Conservation (phyloP, 2,113 vertebrate species). For the Petrocephalus zakoni region DNA sequence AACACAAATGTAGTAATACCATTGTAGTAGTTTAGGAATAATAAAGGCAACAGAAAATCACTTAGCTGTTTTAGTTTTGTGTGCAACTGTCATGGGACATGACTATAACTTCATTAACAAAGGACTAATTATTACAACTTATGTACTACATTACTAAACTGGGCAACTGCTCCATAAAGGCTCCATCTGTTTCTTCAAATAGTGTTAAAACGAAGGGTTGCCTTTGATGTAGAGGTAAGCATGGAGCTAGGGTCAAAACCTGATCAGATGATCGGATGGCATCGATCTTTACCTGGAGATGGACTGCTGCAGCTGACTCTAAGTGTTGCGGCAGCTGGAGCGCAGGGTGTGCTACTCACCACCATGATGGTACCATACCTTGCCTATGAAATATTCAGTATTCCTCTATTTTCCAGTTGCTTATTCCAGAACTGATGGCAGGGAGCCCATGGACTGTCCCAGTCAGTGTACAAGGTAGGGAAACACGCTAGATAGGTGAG, state of each 20-base stretch:
- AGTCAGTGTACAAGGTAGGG: not conserved
- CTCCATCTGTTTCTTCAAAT: not conserved
- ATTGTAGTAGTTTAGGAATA: not conserved
- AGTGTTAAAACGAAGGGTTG: not conserved
- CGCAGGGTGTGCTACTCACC: not conserved
- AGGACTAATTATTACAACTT: not conserved
- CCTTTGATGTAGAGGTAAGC: not conserved
- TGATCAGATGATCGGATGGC: not conserved
- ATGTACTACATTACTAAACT: not conserved
- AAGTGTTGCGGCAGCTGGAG: not conserved
- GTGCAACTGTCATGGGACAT: not conserved
- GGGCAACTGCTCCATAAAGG: not conserved
- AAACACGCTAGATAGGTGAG: too few species aligned
- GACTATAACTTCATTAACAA: not conserved
- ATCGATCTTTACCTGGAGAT: not conserved
- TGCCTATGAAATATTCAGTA: not conserved
- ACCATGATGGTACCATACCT: not conserved
- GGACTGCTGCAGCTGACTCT: not conserved
- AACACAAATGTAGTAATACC: not conserved
- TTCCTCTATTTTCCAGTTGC: not conserved
- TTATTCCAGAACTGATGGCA: not conserved
- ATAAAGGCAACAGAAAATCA: not conserved
- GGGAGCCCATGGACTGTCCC: not conserved
- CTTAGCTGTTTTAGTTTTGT: not conserved
- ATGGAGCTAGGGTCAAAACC: not conserved